Evolutionary conservation across 2,797 vertebrate species (phyloP).

Genomic region (Phrynocephalus guinanensis): DNA sequence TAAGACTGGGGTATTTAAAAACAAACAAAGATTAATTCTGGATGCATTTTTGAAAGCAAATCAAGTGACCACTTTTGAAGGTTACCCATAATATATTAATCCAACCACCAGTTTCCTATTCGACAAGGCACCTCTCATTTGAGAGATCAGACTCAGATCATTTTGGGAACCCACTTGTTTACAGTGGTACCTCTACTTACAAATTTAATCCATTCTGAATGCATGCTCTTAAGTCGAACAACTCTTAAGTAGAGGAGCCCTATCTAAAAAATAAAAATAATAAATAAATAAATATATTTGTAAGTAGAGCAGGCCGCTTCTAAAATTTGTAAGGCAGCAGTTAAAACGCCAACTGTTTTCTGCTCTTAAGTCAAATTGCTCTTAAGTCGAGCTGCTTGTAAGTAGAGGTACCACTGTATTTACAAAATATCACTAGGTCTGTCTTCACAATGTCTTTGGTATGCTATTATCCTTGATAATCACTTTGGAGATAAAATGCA

Average conservation of each 20-base stretch:
- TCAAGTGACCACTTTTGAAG: slow-evolving; percentile 60
- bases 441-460: neutral
- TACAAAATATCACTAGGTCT: neutral
- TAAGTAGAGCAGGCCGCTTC: too few species aligned
- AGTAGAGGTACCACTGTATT: neutral
- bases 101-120: slow-evolving; percentile 48
- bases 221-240: too few species aligned
- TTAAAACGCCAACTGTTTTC: too few species aligned
- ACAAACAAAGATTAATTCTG: slow-evolving; percentile 77
- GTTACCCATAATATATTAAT: slow-evolving; percentile 62
- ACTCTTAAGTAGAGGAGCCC: too few species aligned
- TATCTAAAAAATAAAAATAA: too few species aligned
- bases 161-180: neutral
- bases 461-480: neutral
- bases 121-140: neutral
- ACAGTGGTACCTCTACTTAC: too few species aligned
- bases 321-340: too few species aligned
- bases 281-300: too few species aligned
- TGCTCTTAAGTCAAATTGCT: too few species aligned
- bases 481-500: neutral
- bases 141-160: neutral
- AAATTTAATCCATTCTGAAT: too few species aligned
- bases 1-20: slow-evolving; percentile 74
- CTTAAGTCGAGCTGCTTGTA: too few species aligned
- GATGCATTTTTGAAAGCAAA: slow-evolving; percentile 62